These are phyloP conservation scores for Amblyjoppa fuscipennis DNA, from an alignment of 2,888 invertebrate genomes.

Conservation along the genomic window DNA sequence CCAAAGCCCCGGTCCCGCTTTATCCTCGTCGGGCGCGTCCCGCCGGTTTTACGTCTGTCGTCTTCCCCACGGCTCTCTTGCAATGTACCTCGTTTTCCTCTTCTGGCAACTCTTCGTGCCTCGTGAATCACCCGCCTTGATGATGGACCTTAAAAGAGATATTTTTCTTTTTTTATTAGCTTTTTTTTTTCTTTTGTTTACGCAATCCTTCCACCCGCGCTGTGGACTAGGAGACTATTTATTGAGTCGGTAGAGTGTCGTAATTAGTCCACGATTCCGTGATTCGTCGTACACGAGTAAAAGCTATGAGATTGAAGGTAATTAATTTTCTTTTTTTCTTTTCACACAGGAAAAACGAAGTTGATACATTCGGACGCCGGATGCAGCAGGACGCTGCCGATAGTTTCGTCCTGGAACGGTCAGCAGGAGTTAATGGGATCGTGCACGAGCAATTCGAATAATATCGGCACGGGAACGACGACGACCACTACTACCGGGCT, in stretches of 20 bases:
- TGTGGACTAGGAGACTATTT: background rate
- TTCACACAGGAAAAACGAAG: constrained; percentile 80
- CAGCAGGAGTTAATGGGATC: constrained; percentile 75
- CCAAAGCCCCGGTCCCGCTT: constrained; percentile 33
- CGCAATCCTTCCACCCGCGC: constrained; percentile 17
- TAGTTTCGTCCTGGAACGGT: constrained; percentile 87
- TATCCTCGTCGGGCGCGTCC: constrained; percentile 50
- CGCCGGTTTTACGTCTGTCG: constrained; percentile 65
- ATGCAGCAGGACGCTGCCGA: constrained; percentile 90
- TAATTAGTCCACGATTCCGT: too few species aligned
- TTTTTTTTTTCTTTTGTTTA: constrained; percentile 23
- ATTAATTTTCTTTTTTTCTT: background rate
- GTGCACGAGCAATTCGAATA: constrained; percentile 69
- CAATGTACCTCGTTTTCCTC: constrained; percentile 55
- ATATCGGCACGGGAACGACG: constrained; percentile 60
- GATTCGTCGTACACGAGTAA: too few species aligned
- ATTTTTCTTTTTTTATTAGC: background rate
- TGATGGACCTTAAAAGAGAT: constrained; percentile 5
- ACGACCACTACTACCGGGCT: constrained; percentile 80
- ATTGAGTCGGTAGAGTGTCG: too few species aligned
- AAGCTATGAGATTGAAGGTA: background rate
- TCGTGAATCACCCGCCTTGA: constrained; percentile 37
- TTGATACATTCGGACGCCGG: constrained; percentile 86
- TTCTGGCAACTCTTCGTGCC: constrained; percentile 30
- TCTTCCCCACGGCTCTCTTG: constrained; percentile 62